Conservation (phyloP, 2,888 invertebrate genomes). For the Scrobipalpa costella region DNA sequence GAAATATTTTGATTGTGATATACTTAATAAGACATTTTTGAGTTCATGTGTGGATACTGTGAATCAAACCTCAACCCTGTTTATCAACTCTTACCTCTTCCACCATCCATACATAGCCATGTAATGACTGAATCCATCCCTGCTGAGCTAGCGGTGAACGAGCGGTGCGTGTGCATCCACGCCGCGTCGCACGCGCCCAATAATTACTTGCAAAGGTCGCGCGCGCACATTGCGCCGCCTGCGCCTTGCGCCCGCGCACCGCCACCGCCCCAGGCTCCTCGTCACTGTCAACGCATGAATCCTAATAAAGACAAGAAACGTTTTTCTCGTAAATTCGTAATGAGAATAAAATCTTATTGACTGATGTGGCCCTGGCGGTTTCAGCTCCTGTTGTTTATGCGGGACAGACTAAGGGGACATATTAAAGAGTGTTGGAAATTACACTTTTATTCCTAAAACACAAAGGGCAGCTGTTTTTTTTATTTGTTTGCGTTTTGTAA, state of each 20-base stretch:
- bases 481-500: no score
- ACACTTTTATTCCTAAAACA: no score
- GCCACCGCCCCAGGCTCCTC: slow-evolving; percentile 32
- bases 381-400: not conserved
- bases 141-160: slow-evolving; percentile 34
- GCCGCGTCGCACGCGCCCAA: slow-evolving; percentile 68
- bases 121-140: slow-evolving; percentile 16
- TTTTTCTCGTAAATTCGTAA: not conserved
- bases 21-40: no score
- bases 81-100: no score
- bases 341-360: no score
- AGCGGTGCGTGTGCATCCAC: slow-evolving; percentile 48
- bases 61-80: no score
- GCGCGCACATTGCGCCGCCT: slow-evolving; percentile 70
- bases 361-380: not conserved
- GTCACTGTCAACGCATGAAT: slow-evolving; percentile 28
- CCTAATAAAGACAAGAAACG: slow-evolving; percentile 24
- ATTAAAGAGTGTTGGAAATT: no score
- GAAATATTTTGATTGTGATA: no score
- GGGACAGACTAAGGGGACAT: not conserved
- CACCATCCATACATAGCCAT: not conserved
- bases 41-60: no score
- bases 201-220: slow-evolving; percentile 77
- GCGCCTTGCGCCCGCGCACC: slow-evolving; percentile 41
- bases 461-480: no score